Base-by-base conservation (phyloP, 2,797 vertebrate genomes). In the Anabacerthia variegaticeps region DNA sequence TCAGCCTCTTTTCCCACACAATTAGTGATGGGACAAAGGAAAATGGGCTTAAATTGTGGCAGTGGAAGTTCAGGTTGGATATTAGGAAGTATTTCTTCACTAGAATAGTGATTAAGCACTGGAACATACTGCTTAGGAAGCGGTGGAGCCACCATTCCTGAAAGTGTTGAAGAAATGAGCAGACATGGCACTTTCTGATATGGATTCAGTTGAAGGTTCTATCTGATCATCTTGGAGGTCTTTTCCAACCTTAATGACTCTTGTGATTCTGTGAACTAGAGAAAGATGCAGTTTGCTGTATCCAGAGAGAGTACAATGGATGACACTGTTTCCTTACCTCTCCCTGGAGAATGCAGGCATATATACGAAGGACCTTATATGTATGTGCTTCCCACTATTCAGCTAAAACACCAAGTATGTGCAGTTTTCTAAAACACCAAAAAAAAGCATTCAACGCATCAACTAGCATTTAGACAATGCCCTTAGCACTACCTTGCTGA, bases 131-230 rank as follows among this genome's bases (percentile, higher is more conserved):
- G 11, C 16, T 14, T 6, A 23, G 28, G 37, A 46, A 71, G 8
- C 14, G 12, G 21, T 19, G 2, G 51, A 51, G 21, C 20, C n/a
- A 27, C 15, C 26, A 59, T 8, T 19, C 18, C 22, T 43, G 39
- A 21, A 78, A 85, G 34, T 2, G 3, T 10, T 79, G 30, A 54
- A 73, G 39, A 66, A 78, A 48, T 28, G 16, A 85, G 15, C 9
- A 59, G 18, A 34, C 15, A 9, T 21, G 12, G 39, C 18, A 48
- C 15, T 41, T 36, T 12, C 65, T 5, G 46, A 54, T 48, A 59
- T 6, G 7, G 59, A 72, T 59, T 72, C 0, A 0, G 26, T 6
- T 1, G 0, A 59, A 84, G 22, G 51, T 9, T 59, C 7, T 21
- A 52, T 61, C 32, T 66, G 9, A 48, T n/a, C 3, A 66, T 24